A percentile compares a stretch with the other conserved stretches of the same genome.
Conservation (phyloP, 1,140 invertebrate genomes). For the Ostrea denselamellosa region DNA sequence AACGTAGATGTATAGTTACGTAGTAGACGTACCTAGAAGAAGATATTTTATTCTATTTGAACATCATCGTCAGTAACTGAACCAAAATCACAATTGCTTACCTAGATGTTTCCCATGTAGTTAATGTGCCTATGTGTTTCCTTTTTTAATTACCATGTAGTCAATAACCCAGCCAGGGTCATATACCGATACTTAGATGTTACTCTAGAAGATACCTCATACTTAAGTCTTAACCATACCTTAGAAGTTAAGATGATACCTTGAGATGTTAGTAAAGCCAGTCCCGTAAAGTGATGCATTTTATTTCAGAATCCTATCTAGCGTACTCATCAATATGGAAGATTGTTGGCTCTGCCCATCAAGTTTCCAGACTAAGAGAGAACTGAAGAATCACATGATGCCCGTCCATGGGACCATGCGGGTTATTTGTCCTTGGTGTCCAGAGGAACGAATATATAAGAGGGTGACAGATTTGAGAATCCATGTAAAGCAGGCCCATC, state of each 20-base stretch:
- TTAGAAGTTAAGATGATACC: too few relatives aligned
- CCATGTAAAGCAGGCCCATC: too few relatives aligned
- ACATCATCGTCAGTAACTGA: not conserved
- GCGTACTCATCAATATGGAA: not conserved
- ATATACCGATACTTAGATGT: not conserved
- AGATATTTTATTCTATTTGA: not conserved
- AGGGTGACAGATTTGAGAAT: too few relatives aligned
- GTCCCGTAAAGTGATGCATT: too few relatives aligned
- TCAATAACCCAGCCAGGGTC: not conserved
- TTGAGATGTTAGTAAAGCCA: too few relatives aligned
- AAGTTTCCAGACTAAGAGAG: not conserved
- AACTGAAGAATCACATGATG: constrained; percentile 40
- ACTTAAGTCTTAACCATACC: too few relatives aligned
- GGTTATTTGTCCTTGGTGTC: constrained; percentile 44
- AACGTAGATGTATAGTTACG: not conserved
- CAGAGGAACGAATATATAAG: not conserved
- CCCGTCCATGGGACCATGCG: constrained; percentile 25
- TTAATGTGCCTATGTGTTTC: not conserved
- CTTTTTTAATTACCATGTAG: not conserved
- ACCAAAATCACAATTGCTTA: not conserved
- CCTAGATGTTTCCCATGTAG: not conserved
- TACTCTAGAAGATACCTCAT: too few relatives aligned
- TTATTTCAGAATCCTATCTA: too few relatives aligned
- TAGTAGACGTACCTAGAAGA: not conserved
- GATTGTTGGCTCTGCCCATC: constrained; percentile 28